Conservation (phyloP, 2,888 invertebrate species). For the Agrochola litura region DNA sequence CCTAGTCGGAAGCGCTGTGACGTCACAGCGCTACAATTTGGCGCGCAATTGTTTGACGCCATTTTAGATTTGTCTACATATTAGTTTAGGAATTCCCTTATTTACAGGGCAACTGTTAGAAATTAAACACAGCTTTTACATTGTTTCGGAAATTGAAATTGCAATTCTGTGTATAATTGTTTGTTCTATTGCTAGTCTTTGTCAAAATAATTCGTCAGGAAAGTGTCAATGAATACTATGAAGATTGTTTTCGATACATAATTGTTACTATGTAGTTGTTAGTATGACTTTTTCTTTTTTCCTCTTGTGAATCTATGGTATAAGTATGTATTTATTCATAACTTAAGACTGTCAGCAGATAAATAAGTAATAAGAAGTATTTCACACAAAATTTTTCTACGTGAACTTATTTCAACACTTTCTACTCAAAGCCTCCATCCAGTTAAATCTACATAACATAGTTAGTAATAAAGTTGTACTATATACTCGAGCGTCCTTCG, state of each 20-base stretch:
- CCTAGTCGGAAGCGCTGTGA: slow-evolving; percentile 41
- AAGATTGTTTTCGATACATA: neutral
- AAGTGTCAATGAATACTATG: neutral
- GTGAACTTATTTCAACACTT: slow-evolving; percentile 14
- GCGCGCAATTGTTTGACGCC: slow-evolving; percentile 73
- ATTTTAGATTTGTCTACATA: slow-evolving; percentile 68
- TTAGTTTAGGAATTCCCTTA: slow-evolving; percentile 41
- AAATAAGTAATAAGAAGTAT: neutral
- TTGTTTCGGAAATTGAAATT: slow-evolving; percentile 24
- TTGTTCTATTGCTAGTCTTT: neutral
- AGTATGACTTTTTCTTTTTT: neutral
- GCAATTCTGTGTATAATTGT: neutral
- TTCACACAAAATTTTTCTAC: neutral
- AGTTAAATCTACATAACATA: slow-evolving; percentile 49
- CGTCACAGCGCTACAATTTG: slow-evolving; percentile 67
- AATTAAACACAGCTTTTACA: slow-evolving; percentile 29
- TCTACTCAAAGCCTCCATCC: slow-evolving; percentile 10
- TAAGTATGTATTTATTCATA: too few relatives aligned
- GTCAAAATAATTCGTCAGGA: neutral
- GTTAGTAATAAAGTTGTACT: slow-evolving; percentile 68
- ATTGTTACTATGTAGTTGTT: neutral
- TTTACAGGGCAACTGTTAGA: slow-evolving; percentile 21
- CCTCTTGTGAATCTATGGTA: neutral
- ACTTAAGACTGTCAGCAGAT: neutral
- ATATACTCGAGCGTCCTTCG: slow-evolving; percentile 63